phyloP scores from a whole-genome alignment of 2,113 vertebrate genomes.

The Nycticebus coucang region DNA sequence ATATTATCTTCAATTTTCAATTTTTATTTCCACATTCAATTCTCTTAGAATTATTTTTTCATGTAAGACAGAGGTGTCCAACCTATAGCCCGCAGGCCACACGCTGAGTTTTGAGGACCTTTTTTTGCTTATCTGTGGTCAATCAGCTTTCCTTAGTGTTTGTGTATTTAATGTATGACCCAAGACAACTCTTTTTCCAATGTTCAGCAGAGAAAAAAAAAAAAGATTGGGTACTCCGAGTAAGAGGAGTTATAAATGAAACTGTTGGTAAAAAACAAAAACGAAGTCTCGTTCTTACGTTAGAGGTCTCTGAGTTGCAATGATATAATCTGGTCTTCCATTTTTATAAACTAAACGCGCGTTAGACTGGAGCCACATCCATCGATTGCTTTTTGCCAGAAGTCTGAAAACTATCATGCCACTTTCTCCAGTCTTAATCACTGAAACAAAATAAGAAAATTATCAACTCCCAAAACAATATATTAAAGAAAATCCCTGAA shows the following conservation, averaged over 20 bases:
- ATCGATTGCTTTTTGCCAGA: constrained; percentile 89
- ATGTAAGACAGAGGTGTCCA: neutral
- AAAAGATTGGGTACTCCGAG: no score
- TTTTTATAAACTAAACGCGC: constrained; percentile 92
- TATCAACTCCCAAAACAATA: neutral
- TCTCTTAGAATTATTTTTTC: neutral
- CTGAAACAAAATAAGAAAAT: constrained; percentile 77
- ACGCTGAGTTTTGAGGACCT: no score
- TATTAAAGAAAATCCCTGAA: neutral
- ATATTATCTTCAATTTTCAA: neutral
- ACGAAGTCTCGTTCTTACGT: constrained; percentile 84
- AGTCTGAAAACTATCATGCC: constrained; percentile 92
- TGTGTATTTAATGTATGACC: no score
- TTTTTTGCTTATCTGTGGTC: no score
- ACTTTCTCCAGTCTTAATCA: constrained; percentile 93
- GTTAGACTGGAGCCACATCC: constrained; percentile 92
- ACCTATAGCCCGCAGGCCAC: no score
- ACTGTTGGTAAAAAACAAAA: neutral
- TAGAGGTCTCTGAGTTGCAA: constrained; percentile 89
- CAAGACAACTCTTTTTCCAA: no score
- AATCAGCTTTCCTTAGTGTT: no score
- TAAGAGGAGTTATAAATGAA: neutral
- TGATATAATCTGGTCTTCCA: constrained; percentile 91
- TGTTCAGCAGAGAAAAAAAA: no score
- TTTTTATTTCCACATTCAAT: constrained; percentile 12